These are phyloP conservation scores for Lasioglossum calceatum DNA, from an alignment of 2,888 invertebrate genomes.

Conservation along the genomic window DNA sequence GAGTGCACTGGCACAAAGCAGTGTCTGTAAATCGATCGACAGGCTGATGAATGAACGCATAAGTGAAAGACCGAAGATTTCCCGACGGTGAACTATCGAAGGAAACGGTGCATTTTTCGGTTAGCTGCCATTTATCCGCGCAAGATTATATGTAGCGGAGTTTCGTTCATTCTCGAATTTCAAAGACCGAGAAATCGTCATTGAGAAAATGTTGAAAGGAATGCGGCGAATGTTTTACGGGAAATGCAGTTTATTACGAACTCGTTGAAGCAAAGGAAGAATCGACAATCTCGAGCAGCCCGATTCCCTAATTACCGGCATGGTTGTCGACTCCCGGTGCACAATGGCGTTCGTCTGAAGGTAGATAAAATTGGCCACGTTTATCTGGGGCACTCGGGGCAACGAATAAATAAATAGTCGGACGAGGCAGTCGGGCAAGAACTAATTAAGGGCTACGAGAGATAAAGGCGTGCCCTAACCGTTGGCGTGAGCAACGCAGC, in stretches of 20 bases:
- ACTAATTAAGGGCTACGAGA: slow-evolving; percentile 34
- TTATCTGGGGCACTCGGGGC: not conserved
- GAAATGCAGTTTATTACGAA: not conserved
- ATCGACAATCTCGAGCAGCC: not conserved
- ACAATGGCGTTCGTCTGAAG: not conserved
- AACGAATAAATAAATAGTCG: not conserved
- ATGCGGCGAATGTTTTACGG: not conserved
- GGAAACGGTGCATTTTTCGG: not conserved
- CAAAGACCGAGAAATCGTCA: too few species aligned
- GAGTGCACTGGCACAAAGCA: not conserved
- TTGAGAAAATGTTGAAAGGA: not conserved
- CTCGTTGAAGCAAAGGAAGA: not conserved
- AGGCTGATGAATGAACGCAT: slow-evolving; percentile 4
- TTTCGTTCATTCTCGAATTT: too few species aligned
- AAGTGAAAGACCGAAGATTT: not conserved
- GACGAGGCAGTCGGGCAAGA: slow-evolving; percentile 7
- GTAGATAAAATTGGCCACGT: not conserved
- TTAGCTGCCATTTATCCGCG: not conserved
- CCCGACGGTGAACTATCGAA: not conserved
- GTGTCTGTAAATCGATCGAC: slow-evolving; percentile 3
- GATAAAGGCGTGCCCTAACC: slow-evolving; percentile 35
- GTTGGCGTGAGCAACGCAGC: slow-evolving; percentile 32
- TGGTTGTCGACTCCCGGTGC: not conserved
- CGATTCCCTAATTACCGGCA: not conserved
- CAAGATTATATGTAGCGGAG: not conserved